Base-by-base conservation (phyloP, 2,113 vertebrate genomes). In the Nothocercus julius region DNA sequence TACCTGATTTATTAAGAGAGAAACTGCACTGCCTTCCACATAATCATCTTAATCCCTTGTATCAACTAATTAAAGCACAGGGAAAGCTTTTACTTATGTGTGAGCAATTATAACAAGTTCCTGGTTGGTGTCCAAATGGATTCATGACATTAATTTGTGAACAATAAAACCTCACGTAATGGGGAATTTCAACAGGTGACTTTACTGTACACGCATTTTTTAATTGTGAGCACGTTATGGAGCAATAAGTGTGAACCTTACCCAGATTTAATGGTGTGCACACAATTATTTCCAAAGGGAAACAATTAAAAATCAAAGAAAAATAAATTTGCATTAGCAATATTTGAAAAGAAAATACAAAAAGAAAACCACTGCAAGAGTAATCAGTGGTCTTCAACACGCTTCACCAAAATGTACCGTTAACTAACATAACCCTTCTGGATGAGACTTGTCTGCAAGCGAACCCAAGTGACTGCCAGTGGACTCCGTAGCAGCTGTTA, bases 41-140 rank as follows among this genome's bases (percentile, higher is more conserved):
- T 98, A 97, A 98, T 97, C 98, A 98, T 96, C 96, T 97, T 97
- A 98, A 98, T 98, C 96, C 94, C 94, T 97, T 98, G 95, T 95
- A 98, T 97, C 96, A 97, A 96, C 97, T 98, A 98, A 98, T 98
- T 98, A 98, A 98, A 97, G 95, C 96, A 97, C 94, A 95, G 83
- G 66, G 83, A 98, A 98, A 95, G 93, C 97, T 97, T 97, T 97
- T 97, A 97, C 96, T 97, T 97, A 93, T 89, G 95, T 95, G 87
- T 96, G 95, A 97, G 95, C 88, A 97, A 97, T 98, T 98, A 97
- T 93, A 96, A 95, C 73, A 95, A 96, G 94, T 92, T 98, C 83
- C 95, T 98, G 97, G 96, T 97, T 34, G 36, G 86, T 62, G 30
- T 98, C 97, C 97, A 98, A 98, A 97, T 95, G 95, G 95, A 97